Evolutionary conservation across 2,113 vertebrate genomes (phyloP).

Genomic region (Centrocercus urophasianus): DNA sequence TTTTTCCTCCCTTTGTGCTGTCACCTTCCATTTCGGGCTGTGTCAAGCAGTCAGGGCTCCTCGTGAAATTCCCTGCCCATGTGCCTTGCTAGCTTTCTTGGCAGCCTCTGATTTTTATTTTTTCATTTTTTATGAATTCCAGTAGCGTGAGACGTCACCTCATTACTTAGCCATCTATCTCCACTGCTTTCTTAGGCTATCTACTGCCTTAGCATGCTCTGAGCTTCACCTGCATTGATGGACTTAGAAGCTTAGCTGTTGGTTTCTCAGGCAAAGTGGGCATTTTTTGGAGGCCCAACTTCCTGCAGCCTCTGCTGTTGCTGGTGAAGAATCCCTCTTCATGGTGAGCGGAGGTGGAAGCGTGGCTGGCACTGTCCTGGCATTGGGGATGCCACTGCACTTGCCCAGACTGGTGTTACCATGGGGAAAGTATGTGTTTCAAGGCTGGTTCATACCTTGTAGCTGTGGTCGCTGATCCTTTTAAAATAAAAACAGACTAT

Average conservation of each 20-base stretch:
- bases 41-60: background rate
- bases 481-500: background rate
- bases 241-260: background rate
- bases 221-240: background rate
- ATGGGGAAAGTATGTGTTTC: background rate
- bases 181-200: background rate
- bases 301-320: background rate
- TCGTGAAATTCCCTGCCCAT: background rate
- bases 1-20: background rate
- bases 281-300: background rate
- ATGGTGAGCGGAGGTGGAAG: background rate
- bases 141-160: fast-evolving
- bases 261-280: background rate
- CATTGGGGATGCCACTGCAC: background rate
- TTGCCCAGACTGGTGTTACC: fast-evolving
- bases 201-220: background rate
- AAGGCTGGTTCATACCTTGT: background rate
- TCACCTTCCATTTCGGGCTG: constrained; percentile 2
- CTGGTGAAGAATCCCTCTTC: background rate
- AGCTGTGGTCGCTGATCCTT: background rate
- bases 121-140: background rate
- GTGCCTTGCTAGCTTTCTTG: background rate
- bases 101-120: background rate
- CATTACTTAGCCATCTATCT: background rate
- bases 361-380: fast-evolving